phyloP scores from a whole-genome alignment of 2,797 vertebrate species.

The Rhinogobio ventralis region DNA sequence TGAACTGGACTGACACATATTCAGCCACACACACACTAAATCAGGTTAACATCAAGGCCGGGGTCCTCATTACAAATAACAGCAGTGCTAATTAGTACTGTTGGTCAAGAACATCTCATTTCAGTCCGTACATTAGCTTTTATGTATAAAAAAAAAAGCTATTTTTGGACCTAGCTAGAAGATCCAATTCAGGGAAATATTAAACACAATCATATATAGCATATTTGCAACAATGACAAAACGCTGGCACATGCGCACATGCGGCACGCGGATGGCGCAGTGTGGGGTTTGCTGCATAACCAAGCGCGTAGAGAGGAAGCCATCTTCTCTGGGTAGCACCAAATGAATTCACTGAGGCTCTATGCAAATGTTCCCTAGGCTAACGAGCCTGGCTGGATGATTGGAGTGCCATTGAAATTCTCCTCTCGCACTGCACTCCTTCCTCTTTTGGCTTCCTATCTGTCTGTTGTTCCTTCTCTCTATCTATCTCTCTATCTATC shows the following conservation, averaged over 20 bases:
- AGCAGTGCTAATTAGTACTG: neutral
- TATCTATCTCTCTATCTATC: conserved; percentile 56
- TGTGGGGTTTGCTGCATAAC: conserved; percentile 74
- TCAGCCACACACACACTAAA: conserved; percentile 22
- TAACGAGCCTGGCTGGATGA: conserved; percentile 84
- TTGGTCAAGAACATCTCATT: conserved; percentile 17
- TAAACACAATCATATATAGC: conserved; percentile 25
- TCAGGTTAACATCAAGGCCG: conserved; percentile 16
- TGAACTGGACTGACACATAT: conserved; percentile 15
- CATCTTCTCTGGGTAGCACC: conserved; percentile 80
- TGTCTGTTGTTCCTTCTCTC: conserved; percentile 58
- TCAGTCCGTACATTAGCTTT: neutral
- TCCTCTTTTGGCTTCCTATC: conserved; percentile 45
- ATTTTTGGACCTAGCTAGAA: conserved; percentile 2
- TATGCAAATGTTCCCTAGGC: conserved; percentile 84
- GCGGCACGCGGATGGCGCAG: conserved; percentile 4
- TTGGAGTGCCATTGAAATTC: conserved; percentile 87
- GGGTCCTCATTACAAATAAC: neutral
- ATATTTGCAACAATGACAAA: conserved; percentile 31
- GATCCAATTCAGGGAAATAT: conserved; percentile 18
- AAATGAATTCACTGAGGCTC: conserved; percentile 80
- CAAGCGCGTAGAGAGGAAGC: conserved; percentile 76
- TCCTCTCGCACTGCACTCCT: conserved; percentile 76
- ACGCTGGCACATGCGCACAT: conserved; percentile 3
- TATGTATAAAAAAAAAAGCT: neutral